A percentile compares a stretch with the other conserved stretches of the same genome.
Conservation (phyloP, 2,888 invertebrate species). For the Drosophila quinaria region DNA sequence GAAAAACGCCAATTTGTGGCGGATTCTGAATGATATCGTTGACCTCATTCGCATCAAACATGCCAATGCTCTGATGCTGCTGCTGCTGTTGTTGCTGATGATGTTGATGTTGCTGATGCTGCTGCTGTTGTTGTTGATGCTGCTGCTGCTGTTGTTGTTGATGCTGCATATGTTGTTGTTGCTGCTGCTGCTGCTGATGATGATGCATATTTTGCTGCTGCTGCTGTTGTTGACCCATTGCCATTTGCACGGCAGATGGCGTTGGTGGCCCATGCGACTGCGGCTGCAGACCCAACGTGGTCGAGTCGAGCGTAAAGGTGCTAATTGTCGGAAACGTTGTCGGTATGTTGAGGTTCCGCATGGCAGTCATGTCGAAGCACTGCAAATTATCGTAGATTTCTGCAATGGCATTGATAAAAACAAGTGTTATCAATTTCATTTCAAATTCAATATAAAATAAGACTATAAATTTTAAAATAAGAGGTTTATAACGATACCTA, state of each 20-base stretch:
- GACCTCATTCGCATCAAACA: conserved; percentile 84
- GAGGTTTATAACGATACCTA: too few relatives aligned
- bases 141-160: conserved; percentile 59
- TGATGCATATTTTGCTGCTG: conserved; percentile 56
- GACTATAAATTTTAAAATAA: too few relatives aligned
- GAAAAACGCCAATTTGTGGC: conserved; percentile 85
- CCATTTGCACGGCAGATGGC: conserved; percentile 60
- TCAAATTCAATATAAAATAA: too few relatives aligned
- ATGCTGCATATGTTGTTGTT: conserved; percentile 53
- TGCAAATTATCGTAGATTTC: conserved; percentile 85
- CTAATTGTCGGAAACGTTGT: conserved; percentile 86
- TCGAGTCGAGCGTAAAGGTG: conserved; percentile 85
- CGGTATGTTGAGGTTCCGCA: conserved; percentile 85
- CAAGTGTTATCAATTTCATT: background rate
- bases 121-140: conserved; percentile 68
- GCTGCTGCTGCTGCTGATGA: conserved; percentile 64
- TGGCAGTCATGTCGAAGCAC: conserved; percentile 85
- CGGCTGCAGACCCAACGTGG: conserved; percentile 74
- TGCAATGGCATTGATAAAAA: conserved; percentile 39
- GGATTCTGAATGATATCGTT: conserved; percentile 83
- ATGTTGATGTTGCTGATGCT: conserved; percentile 71
- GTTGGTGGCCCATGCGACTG: conserved; percentile 60
- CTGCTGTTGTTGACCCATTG: conserved; percentile 66
- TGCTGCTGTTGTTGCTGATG: conserved; percentile 71
- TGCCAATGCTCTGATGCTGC: conserved; percentile 81